Evolutionary conservation across 2,797 vertebrate genomes (phyloP), one percentile per base, ranked within the genome.

Genomic region (Acanthurus leucopareius): DNA sequence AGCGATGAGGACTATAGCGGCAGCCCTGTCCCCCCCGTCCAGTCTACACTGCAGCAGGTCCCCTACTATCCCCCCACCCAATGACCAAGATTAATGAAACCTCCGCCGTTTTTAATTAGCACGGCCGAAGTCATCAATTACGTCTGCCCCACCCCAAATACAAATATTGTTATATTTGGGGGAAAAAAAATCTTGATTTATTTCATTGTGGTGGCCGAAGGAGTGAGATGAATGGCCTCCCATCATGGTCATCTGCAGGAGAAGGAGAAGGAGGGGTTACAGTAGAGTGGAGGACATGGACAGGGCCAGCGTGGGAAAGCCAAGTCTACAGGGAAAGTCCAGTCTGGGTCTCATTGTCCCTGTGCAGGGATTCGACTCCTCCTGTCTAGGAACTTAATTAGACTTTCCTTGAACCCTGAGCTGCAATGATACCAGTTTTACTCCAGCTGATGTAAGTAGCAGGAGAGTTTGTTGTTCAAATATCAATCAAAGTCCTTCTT

Each of bases 101-200:
- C 96, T 94, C 95, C 93, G 96, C 95, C 93, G 95, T 96, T 97
- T 97, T 98, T 98, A 98, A 99, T 98, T 98, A 98, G 97, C 94
- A 92, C 91, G 96, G 97, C 96, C 94, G 94, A 93, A 96, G 96
- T 97, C 97, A 98, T 98, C 97, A 97, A 97, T 98, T 98, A 98
- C 93, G 94, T 67, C 90, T 89, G 89, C 92, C 91, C 91, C 90
- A 92, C 95, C 85, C 95, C 94, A 97, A 97, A 97, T 97, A 97
- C 96, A 99, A 98, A 99, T 97, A 99, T 98, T 98, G 96, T 98
- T 99, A 97, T 97, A 97, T 99, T 97, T 97, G 94, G 95, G 94
- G 71, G 79, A 94, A 94, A 95, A 94, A 95, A 96, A 96, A 96
- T 96, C 95, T 96, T 99, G 97, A 98, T 97, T 98, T 98, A 98